These are phyloP conservation scores for Laterallus jamaicensis DNA, from an alignment of 2,113 vertebrate species.

Conservation along the genomic window DNA sequence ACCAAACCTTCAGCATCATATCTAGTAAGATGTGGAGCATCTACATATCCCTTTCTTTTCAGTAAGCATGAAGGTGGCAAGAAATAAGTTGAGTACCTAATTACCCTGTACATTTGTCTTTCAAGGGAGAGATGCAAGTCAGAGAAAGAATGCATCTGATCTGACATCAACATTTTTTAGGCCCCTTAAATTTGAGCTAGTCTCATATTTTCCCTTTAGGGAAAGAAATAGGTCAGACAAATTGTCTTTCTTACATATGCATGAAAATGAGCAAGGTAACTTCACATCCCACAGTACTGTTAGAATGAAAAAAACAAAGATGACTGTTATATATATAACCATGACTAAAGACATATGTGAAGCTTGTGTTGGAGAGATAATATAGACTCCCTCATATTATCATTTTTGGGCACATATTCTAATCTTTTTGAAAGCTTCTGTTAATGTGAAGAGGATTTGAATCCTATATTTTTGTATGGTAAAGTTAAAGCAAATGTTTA, in stretches of 20 bases:
- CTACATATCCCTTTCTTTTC: background rate
- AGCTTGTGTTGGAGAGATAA: background rate
- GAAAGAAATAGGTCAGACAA: conserved; percentile 33
- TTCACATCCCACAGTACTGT: background rate
- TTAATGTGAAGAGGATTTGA: background rate
- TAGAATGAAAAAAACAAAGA: background rate
- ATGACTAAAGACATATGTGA: background rate
- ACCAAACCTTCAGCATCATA: background rate
- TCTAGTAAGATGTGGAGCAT: background rate
- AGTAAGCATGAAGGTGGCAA: background rate
- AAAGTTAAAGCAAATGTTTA: background rate
- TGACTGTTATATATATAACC: background rate
- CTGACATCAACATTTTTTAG: background rate
- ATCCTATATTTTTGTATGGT: background rate
- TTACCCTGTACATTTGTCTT: background rate
- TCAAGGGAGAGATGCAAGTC: background rate
- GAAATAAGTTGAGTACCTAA: background rate
- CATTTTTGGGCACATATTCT: background rate
- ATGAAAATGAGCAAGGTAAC: conserved; percentile 6
- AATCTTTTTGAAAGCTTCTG: background rate
- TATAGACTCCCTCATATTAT: background rate
- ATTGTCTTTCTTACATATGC: conserved; percentile 4
- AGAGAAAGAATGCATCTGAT: background rate
- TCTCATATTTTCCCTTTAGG: background rate
- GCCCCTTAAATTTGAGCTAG: background rate